Conservation (phyloP, 2,888 invertebrate species). For the Lithophane leautieri region DNA sequence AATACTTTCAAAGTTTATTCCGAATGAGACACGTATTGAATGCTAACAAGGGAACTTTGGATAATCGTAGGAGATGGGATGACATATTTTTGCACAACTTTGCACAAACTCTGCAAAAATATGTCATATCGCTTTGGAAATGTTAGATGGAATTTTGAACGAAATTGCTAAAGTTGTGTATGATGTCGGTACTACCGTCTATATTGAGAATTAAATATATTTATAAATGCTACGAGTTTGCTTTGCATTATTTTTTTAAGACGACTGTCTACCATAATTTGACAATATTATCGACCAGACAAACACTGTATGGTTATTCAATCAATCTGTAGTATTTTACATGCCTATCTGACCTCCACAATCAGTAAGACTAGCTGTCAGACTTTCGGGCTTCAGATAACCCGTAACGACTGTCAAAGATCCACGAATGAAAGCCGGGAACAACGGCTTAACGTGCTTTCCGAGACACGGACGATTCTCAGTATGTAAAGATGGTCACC, state of each 20-base stretch:
- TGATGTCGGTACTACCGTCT: conserved; percentile 25
- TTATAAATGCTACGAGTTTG: conserved; percentile 1
- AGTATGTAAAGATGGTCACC: too few relatives aligned
- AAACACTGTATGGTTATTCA: background rate
- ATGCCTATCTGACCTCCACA: too few relatives aligned
- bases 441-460: too few relatives aligned
- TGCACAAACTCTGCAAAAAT: conserved; percentile 51
- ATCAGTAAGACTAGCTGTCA: too few relatives aligned
- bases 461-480: too few relatives aligned
- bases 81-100: conserved; percentile 57
- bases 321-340: too few relatives aligned
- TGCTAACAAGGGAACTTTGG: conserved; percentile 53
- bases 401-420: too few relatives aligned
- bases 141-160: conserved; percentile 52
- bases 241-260: conserved; percentile 17
- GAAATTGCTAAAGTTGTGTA: conserved; percentile 54
- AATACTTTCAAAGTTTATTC: conserved; percentile 61
- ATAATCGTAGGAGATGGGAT: conserved; percentile 50
- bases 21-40: conserved; percentile 58
- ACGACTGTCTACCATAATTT: background rate
- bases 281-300: background rate
- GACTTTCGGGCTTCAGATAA: too few relatives aligned
- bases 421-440: too few relatives aligned
- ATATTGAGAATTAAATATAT: conserved; percentile 21
- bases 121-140: conserved; percentile 50